Base-by-base conservation (phyloP, 2,888 invertebrate genomes). In the Drosophila cracens region DNA sequence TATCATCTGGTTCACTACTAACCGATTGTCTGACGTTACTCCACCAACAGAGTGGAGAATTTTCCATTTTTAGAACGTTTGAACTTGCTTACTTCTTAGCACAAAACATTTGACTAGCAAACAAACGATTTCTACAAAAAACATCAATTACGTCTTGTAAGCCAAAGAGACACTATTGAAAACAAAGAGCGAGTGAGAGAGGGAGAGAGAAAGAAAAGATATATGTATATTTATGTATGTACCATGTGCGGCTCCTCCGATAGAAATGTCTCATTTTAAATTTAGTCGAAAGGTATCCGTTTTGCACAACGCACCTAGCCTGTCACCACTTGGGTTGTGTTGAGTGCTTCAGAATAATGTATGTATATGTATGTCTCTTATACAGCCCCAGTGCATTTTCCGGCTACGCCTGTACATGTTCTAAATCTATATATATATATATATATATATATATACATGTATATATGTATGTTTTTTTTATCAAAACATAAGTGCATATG, bases 221-320 rank as follows among this genome's bases (percentile, higher is more conserved):
- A 54, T 13, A n/a, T 38, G 4, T 16, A 29, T 25, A 31, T 11
- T 18, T 51, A 56, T 40, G 21, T 33, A 21, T 3, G 18, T 11
- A 6, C 29, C 6, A 57, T 34, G 58, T 38, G 59, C 38, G 70
- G 67, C 61, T 70, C 56, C 61, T 62, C 53, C n/a, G 59, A 40
- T 67, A 60, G 56, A 51, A 70, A 70, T 70, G 54, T 48, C 59
- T 56, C 52, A 74, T 74, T 89, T 82, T 70, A 76, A 74, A 75
- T 87, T 86, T 87, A 87, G 86, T 89, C 70, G 74, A 70, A 83
- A 74, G 74, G 76, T 74, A 85, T 76, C 70, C 65, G 79, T 74
- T 84, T 76, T 70, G 72, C 70, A 80, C 70, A 78, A 74, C 78
- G 74, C 74, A 85, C 68, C 81, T 76, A 70, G 59, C 76, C 64